Base-by-base conservation (phyloP, 2,888 invertebrate species). In the Trypoxylon attenuatum region DNA sequence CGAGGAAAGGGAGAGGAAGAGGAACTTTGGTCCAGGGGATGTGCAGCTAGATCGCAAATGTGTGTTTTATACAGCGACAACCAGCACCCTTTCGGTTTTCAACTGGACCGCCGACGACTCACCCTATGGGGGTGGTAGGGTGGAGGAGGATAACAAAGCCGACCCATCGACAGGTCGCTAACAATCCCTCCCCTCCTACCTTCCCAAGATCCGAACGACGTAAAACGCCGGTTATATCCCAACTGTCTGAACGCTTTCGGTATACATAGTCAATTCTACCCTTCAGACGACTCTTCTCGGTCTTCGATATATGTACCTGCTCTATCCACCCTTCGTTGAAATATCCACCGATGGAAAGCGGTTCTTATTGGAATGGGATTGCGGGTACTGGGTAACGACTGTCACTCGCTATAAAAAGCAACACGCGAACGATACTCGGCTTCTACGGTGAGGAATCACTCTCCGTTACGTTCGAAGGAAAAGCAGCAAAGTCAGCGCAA, bases 151-250 rank as follows among this genome's bases (percentile, higher is more conserved):
- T 82, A 85, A 83, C 83, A 82, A 85, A 83, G 80, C 73, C 68
- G 67, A 77, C 66, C 74, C 80, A 83, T 84, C 81, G 83, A 82
- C 81, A 78, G 78, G 75, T 80, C 76, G 71, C 81, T 85, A 84
- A 85, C 82, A 82, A 85, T 77, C 77, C 78, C 76, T 70, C 75
- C 77, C 78, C 71, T 77, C 73, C 67, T 68, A 71, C 57, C 57
- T 65, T 47, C 41, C 51, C 53, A 54, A 64, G 65, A 70, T 54
- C 27, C 29, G 27, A 33, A 52, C 56, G 39, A 52, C 46, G 39
- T 51, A 47, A 69, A 63, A 43, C 53, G 23, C 47, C 69, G 52
- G 27, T 61, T 27, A 39, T 56, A 50, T 22, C 29, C 19, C 18
- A 22, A 38, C n/a, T 18, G 50, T 6, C 29, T 2, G 5, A 25